Conservation (phyloP, 2,888 invertebrate species). For the Cerceris rybyensis region DNA sequence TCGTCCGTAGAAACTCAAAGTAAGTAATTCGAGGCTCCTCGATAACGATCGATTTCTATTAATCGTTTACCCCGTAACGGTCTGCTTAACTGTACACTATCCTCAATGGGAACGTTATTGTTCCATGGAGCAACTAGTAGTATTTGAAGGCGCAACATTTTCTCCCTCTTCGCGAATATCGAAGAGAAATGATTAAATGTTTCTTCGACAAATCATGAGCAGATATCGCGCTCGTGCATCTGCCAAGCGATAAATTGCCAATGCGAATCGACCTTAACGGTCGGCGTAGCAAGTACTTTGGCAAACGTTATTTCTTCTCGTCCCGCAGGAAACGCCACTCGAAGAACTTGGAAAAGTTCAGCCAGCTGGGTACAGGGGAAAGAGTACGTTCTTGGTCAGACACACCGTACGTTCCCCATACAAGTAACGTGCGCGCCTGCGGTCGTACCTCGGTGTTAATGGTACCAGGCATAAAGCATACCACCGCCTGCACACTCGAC, state of each 20-base stretch:
- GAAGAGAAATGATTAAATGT: slow-evolving; percentile 30
- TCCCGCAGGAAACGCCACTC: slow-evolving; percentile 35
- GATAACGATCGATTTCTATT: too few relatives aligned
- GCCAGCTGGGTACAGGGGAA: slow-evolving; percentile 32
- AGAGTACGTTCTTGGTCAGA: slow-evolving; percentile 19
- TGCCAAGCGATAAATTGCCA: slow-evolving; percentile 47
- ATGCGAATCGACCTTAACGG: slow-evolving; percentile 33
- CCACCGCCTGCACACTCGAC: slow-evolving; percentile 53
- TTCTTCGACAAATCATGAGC: slow-evolving; percentile 38
- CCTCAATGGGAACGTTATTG: background rate
- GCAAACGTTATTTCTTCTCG: slow-evolving; percentile 57
- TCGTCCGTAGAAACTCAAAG: too few relatives aligned
- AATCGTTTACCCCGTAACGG: background rate
- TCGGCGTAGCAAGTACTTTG: slow-evolving; percentile 49
- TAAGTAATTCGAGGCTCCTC: too few relatives aligned
- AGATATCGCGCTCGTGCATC: slow-evolving; percentile 33
- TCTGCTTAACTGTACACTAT: background rate
- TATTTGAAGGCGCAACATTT: background rate
- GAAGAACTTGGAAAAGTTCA: slow-evolving; percentile 54
- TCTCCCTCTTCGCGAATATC: background rate
- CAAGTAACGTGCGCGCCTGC: slow-evolving; percentile 33
- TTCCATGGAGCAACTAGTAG: slow-evolving; percentile 29
- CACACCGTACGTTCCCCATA: background rate
- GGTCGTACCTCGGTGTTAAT: slow-evolving; percentile 63
- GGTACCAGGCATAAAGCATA: slow-evolving; percentile 62